These are phyloP conservation scores for Ophioninae sp. DNA, from an alignment of 2,888 invertebrate species.

Conservation along the genomic window DNA sequence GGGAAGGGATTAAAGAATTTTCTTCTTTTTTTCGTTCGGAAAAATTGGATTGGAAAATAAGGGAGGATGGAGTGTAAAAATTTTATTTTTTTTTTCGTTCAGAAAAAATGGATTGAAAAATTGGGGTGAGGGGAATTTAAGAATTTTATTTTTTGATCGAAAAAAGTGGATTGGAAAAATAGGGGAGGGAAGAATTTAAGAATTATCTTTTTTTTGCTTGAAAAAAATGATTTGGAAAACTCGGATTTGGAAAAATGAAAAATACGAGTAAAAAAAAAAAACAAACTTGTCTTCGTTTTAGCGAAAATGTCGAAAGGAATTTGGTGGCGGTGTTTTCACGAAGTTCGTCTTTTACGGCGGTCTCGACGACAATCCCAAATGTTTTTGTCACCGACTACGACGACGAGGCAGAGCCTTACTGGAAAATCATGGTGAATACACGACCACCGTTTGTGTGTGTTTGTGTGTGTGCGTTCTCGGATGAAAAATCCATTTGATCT, in stretches of 20 bases:
- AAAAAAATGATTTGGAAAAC: background rate
- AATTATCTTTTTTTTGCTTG: background rate
- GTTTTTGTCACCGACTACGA: constrained; percentile 74
- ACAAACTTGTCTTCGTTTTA: constrained; percentile 38
- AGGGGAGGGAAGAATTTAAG: no score
- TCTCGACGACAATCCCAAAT: constrained; percentile 68
- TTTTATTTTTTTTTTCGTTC: no score
- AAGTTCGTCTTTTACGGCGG: constrained; percentile 45
- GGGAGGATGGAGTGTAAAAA: no score
- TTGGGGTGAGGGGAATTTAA: no score
- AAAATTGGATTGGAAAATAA: background rate
- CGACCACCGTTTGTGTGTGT: constrained; percentile 6
- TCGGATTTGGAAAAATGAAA: background rate
- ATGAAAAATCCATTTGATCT: background rate
- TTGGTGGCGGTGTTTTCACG: constrained; percentile 33
- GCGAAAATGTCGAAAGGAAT: constrained; percentile 48
- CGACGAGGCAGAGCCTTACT: constrained; percentile 75
- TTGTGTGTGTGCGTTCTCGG: background rate
- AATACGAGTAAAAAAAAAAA: constrained; percentile 5
- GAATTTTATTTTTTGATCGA: no score
- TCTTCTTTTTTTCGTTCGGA: background rate
- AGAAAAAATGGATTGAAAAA: no score
- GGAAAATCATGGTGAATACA: constrained; percentile 74
- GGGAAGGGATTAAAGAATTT: background rate
- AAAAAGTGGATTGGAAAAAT: no score